Base-by-base conservation (phyloP, 1,140 invertebrate genomes). In the Panonychus citri region DNA sequence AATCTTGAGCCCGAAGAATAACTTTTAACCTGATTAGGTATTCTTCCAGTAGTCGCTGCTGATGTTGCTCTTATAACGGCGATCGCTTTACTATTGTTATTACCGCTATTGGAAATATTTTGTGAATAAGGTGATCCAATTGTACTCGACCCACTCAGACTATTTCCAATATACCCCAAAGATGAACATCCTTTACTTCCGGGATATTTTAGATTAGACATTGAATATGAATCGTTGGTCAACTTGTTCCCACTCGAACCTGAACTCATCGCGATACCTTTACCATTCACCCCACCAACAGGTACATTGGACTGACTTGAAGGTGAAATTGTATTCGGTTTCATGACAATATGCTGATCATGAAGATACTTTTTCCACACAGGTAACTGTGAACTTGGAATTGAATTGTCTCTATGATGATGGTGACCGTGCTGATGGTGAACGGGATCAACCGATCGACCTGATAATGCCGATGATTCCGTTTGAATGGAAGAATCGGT, bases 401-500 rank as follows among this genome's bases (percentile, higher is more conserved):
- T 34, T 34, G 30, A 34, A 34, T 34, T 5, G 5, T 34, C 12
- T 7, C 30, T 34, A 12, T 34, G 5, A n/a, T n/a, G n/a, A n/a
- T n/a, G n/a, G n/a, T n/a, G n/a, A n/a, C n/a, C n/a, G n/a, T n/a
- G n/a, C n/a, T n/a, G n/a, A 12, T 34, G 30, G 30, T 34, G 30
- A 34, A 34, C 12, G 12, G 30, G 12, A 12, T 34, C 30, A 34
- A 34, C 30, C 12, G 30, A 34, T 34, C 30, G 30, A 34, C 30
- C 42, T 17, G 37, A 48, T 30, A 40, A 34, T 26, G 52, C 17
- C 34, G 37, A 39, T 37, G 52, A 37, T 13, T 54, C 52, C 4
- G 52, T 54, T 40, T 54, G 52, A 2, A 54, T 54, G 10, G 52
- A 54, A 27, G 52, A 54, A 28, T 54, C 52, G 13, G 52, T 24